These are phyloP conservation scores for Perdita meconis DNA, from an alignment of 2,888 invertebrate species.

Conservation along the genomic window DNA sequence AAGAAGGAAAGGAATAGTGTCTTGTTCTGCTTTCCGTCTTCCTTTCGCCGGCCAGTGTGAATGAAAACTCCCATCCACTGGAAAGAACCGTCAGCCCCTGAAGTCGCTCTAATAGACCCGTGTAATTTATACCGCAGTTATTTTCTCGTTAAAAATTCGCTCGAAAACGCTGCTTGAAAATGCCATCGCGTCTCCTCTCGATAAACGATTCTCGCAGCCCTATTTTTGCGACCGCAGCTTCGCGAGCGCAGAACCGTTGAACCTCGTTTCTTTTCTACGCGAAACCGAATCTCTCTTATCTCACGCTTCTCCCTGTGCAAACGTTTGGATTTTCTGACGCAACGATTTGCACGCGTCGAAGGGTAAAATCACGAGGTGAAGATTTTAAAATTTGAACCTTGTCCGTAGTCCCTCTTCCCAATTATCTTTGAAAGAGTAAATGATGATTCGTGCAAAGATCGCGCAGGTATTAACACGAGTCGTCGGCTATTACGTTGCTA, in stretches of 20 bases:
- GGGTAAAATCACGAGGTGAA: too few species aligned
- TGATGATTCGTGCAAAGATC: neutral
- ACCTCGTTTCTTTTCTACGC: neutral
- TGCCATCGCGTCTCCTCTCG: neutral
- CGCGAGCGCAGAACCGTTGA: neutral
- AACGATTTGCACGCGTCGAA: neutral
- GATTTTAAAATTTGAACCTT: neutral
- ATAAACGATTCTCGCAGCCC: conserved; percentile 8
- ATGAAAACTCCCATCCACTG: conserved; percentile 55
- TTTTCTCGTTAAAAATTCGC: conserved; percentile 40
- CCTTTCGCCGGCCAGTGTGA: conserved; percentile 41
- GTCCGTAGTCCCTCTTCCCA: neutral
- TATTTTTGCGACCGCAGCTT: neutral
- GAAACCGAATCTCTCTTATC: neutral
- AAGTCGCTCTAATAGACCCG: conserved; percentile 49
- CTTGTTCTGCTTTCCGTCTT: conserved; percentile 21
- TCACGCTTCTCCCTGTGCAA: neutral
- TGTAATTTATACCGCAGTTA: conserved; percentile 49
- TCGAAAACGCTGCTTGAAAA: neutral
- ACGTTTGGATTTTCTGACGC: conserved; percentile 7
- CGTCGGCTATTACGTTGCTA: neutral
- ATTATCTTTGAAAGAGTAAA: neutral
- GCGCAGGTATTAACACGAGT: neutral
- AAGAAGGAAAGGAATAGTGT: conserved; percentile 18
- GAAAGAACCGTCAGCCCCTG: conserved; percentile 37